Base-by-base conservation (phyloP, 2,888 invertebrate genomes). In the Metallyticus violacea region DNA sequence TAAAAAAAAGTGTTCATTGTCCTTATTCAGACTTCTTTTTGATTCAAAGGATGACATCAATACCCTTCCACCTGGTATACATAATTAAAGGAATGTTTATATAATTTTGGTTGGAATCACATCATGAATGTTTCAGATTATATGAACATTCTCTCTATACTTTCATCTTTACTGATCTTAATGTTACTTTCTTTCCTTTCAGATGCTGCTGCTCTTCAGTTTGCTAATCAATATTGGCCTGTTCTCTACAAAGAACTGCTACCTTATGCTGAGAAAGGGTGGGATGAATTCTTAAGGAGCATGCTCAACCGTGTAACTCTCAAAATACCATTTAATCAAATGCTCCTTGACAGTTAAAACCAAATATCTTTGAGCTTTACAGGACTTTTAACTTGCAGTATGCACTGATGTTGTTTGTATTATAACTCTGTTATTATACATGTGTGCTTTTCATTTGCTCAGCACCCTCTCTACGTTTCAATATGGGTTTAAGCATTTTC, bases 201-300 rank as follows among this genome's bases (percentile, higher is more conserved):
- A 95, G 95, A 93, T 87, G 92, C 93, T 78, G 91, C 94, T 29
- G 94, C 93, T 6, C 90, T 92, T 83, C 90, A 90, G 28, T 93
- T 95, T 88, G 92, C 93, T 1, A 95, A 95, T 89, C 92, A 93
- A 86, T 94, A 94, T 90, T 95, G 95, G 95, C 93, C 93, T 88
- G 88, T 92, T 2, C 89, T 95, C 76, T 95, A 94, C 90, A 92
- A 92, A 30, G 93, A 93, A 89, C 90, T 94, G 89, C 90, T 94
- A 85, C 95, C 95, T 0, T 92, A 91, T 85, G 92, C 93, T 6
- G 92, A 93, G 88, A 91, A 92, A 26, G 92, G 92, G 88, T 94
- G 94, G 94, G 93, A 94, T 89, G 92, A 91, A 89, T 91, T 92
- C 40, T 92, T 94, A 79, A 91, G 92, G n/a, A 92, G 92, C 40